phyloP scores from a whole-genome alignment of 2,113 vertebrate species.

The Chionis minor region DNA sequence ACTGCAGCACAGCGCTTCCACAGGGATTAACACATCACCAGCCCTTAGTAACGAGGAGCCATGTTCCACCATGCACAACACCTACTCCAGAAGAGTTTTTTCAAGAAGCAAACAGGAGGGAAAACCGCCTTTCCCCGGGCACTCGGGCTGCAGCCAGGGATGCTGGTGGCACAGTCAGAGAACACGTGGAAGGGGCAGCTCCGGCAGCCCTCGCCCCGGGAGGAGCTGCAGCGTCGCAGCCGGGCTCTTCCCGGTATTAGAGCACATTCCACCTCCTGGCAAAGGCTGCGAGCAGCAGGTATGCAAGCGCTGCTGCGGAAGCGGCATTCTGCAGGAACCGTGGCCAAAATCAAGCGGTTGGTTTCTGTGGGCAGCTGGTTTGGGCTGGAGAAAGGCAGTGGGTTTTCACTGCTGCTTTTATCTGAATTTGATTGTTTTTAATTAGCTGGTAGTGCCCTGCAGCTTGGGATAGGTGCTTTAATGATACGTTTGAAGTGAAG shows the following conservation, averaged over 20 bases:
- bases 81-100: neutral
- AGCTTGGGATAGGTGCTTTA: neutral
- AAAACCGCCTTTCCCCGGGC: neutral
- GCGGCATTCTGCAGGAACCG: neutral
- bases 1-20: neutral
- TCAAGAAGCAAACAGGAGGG: neutral
- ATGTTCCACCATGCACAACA: neutral
- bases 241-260: neutral
- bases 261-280: neutral
- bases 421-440: neutral
- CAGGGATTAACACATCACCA: neutral
- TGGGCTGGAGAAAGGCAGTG: neutral
- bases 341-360: neutral
- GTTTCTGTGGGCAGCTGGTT: neutral
- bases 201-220: neutral
- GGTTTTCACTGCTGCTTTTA: neutral
- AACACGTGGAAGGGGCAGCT: neutral
- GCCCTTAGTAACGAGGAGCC: neutral
- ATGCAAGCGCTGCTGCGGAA: neutral
- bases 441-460: neutral
- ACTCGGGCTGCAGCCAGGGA: neutral
- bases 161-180: rapidly evolving
- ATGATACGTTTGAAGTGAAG: neutral
- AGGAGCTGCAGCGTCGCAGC: neutral
- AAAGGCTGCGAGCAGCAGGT: neutral